Evolutionary conservation across 1,140 invertebrate species (phyloP).

Genomic region (Hylaeus anthracinus): DNA sequence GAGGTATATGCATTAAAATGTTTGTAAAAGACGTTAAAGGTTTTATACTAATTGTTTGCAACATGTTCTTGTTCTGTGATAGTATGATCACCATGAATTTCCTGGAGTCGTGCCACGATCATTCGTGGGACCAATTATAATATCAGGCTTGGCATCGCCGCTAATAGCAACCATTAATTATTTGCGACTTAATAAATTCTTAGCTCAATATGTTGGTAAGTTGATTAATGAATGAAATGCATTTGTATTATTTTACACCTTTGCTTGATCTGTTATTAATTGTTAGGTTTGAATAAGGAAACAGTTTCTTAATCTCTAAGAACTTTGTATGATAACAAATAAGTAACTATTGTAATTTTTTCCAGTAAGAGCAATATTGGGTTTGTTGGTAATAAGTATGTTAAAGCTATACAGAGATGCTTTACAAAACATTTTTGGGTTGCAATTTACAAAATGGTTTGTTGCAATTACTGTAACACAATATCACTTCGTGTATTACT

Average conservation of each 20-base stretch:
- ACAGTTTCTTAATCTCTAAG: background rate
- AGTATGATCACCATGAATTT: slow-evolving; percentile 99
- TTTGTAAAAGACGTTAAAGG: background rate
- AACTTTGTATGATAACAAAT: background rate
- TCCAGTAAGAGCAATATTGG: slow-evolving; percentile 92
- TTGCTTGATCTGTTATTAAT: slow-evolving; percentile 27
- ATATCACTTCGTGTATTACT: slow-evolving; percentile 99
- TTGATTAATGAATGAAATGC: slow-evolving; percentile 56
- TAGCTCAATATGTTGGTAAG: slow-evolving; percentile 95
- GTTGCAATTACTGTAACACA: slow-evolving; percentile 93
- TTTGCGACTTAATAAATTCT: slow-evolving; percentile 91
- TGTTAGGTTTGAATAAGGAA: slow-evolving; percentile 10
- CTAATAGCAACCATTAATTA: slow-evolving; percentile 86
- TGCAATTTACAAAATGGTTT: slow-evolving; percentile 90
- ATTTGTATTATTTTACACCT: slow-evolving; percentile 25
- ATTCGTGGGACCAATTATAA: slow-evolving; percentile 95
- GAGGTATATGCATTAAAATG: background rate
- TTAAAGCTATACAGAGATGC: slow-evolving; percentile 88
- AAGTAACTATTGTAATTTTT: slow-evolving; percentile 68
- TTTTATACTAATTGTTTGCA: slow-evolving; percentile 9
- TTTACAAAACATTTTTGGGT: slow-evolving; percentile 89
- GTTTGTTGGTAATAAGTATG: slow-evolving; percentile 87
- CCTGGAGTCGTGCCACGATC: slow-evolving; percentile 98
- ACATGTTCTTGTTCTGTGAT: slow-evolving; percentile 58
- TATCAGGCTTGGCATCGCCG: slow-evolving; percentile 90